phyloP scores from a whole-genome alignment of 64 coral and sea anemone genomes.

The Acropora tenuis region DNA sequence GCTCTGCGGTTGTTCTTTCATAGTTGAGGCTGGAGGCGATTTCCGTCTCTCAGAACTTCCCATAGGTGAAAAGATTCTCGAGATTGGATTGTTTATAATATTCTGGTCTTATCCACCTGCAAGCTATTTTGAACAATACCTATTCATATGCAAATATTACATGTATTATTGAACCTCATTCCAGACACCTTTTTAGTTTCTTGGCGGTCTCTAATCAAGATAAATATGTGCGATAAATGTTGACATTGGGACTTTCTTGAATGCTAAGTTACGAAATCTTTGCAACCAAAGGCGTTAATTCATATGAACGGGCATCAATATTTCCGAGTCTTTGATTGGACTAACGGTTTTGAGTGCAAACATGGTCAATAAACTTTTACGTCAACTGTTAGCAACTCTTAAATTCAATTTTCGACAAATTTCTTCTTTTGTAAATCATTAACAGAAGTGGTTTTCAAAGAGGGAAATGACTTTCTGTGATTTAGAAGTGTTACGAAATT shows the following conservation, averaged over 20 bases:
- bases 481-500: not conserved
- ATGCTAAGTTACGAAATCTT: too few relatives aligned
- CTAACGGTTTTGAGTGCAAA: too few relatives aligned
- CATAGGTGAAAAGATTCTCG: not conserved
- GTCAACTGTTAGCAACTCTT: too few relatives aligned
- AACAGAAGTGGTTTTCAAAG: too few relatives aligned
- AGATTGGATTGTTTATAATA: conserved; percentile 33
- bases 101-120: conserved; percentile 25
- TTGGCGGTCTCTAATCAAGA: not conserved
- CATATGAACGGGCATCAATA: too few relatives aligned
- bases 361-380: too few relatives aligned
- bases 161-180: not conserved
- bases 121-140: not conserved
- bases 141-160: conserved; percentile 42
- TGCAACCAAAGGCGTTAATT: too few relatives aligned
- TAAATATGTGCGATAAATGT: not conserved
- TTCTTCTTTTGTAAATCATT: too few relatives aligned
- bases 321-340: not conserved
- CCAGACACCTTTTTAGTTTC: not conserved
- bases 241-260: not conserved
- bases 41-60: not conserved
- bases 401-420: too few relatives aligned
- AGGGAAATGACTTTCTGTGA: too few relatives aligned
- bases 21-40: not conserved
- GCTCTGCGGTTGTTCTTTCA: not conserved